These are phyloP conservation scores for Naso thynnoides DNA, from an alignment of 2,797 vertebrate genomes.

Conservation along the genomic window DNA sequence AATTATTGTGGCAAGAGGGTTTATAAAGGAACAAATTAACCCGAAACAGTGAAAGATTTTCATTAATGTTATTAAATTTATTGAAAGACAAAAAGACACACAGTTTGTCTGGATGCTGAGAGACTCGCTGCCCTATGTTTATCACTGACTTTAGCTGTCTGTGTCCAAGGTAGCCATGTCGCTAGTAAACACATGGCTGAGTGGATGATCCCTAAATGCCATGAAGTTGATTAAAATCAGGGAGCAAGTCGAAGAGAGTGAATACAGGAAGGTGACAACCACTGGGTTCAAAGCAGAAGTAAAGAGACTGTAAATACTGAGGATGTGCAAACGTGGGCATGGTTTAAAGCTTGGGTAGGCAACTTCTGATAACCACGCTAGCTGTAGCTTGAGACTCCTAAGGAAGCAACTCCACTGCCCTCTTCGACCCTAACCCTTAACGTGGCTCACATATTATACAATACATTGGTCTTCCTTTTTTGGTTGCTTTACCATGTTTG, in stretches of 20 bases:
- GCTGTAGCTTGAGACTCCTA: too few species aligned
- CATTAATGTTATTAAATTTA: background rate
- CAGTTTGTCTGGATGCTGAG: background rate
- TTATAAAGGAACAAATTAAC: conserved; percentile 37
- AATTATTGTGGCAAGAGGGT: conserved; percentile 21
- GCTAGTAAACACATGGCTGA: conserved; percentile 7
- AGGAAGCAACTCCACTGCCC: too few species aligned
- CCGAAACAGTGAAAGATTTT: conserved; percentile 24
- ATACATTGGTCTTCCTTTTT: too few species aligned
- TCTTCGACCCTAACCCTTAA: too few species aligned
- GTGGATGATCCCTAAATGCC: conserved; percentile 29
- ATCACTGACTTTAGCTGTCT: conserved; percentile 1
- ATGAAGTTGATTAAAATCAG: conserved; percentile 38
- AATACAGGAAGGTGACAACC: conserved; percentile 4
- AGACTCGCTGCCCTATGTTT: background rate
- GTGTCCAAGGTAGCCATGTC: conserved; percentile 2
- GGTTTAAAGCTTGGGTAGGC: too few species aligned
- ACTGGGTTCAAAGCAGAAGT: conserved; percentile 4
- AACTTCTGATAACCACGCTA: too few species aligned
- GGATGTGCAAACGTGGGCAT: background rate
- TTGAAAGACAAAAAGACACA: background rate
- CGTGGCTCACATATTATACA: too few species aligned
- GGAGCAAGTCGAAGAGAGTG: conserved; percentile 1
- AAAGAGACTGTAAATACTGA: conserved; percentile 20
- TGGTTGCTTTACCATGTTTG: too few species aligned